Evolutionary conservation across 2,797 vertebrate genomes (phyloP).

Genomic region (Gadopsis bispinosus): DNA sequence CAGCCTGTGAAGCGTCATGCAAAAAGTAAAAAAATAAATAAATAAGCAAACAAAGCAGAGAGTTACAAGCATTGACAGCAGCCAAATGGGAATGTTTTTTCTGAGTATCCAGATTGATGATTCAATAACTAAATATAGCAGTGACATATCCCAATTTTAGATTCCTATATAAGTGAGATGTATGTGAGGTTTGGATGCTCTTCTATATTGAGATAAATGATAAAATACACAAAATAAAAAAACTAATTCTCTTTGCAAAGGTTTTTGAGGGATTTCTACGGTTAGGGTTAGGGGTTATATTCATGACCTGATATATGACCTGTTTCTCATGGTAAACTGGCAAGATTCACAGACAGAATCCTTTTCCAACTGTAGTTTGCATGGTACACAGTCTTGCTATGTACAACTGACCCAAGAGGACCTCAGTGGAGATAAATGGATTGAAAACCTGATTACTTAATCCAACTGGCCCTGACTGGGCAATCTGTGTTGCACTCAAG

Average conservation of each 20-base stretch:
- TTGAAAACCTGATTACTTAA: too few relatives aligned
- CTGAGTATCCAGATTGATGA: slow-evolving; percentile 43
- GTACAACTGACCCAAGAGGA: background rate
- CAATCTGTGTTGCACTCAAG: too few relatives aligned
- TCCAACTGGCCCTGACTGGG: too few relatives aligned
- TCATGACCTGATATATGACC: background rate
- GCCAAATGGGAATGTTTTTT: slow-evolving; percentile 43
- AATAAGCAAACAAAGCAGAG: slow-evolving; percentile 13
- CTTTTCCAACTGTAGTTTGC: too few relatives aligned
- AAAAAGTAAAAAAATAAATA: slow-evolving; percentile 14
- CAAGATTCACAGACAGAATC: background rate
- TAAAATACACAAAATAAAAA: background rate
- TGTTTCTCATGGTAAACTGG: background rate
- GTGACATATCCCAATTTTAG: slow-evolving; percentile 33
- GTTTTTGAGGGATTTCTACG: background rate
- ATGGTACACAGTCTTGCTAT: background rate
- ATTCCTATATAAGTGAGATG: slow-evolving; percentile 23
- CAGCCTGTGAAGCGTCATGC: slow-evolving; percentile 27
- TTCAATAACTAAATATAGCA: slow-evolving; percentile 45
- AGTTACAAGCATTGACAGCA: slow-evolving; percentile 45
- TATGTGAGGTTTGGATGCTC: background rate
- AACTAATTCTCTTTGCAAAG: background rate
- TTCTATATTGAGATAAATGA: slow-evolving; percentile 8
- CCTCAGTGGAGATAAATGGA: background rate
- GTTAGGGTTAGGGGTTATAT: background rate